Conservation (phyloP, 2,888 invertebrate species). For the Cephus nigrinus region DNA sequence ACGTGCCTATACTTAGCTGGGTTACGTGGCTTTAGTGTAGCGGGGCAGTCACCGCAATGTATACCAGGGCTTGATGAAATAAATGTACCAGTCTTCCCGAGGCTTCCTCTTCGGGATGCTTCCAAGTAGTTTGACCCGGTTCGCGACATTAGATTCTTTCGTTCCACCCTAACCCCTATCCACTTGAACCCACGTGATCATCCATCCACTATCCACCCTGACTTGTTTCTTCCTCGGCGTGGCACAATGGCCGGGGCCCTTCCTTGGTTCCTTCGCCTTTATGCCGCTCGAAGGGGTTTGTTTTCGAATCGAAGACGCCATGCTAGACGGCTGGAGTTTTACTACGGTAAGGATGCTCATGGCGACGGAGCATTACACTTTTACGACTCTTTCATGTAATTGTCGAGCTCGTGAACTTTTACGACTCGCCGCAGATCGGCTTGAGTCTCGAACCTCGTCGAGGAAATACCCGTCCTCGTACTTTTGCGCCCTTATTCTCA, state of each 20-base stretch:
- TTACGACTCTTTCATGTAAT: conserved; percentile 64
- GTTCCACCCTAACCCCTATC: conserved; percentile 1
- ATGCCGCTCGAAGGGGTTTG: conserved; percentile 12
- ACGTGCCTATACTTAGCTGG: too few relatives aligned
- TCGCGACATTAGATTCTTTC: conserved; percentile 13
- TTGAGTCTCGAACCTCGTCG: too few relatives aligned
- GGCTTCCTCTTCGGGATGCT: conserved; percentile 25
- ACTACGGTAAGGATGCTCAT: conserved; percentile 10
- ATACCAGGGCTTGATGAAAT: neutral
- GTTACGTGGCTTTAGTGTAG: too few relatives aligned
- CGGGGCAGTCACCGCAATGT: too few relatives aligned
- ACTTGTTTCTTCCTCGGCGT: neutral
- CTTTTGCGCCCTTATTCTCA: too few relatives aligned
- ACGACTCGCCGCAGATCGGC: conserved; percentile 52
- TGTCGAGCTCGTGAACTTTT: conserved; percentile 64
- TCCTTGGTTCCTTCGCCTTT: neutral
- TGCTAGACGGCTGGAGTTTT: too few relatives aligned
- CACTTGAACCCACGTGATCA: conserved; percentile 5
- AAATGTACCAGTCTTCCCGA: conserved; percentile 12
- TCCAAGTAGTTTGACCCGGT: conserved; percentile 21
- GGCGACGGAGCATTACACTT: conserved; percentile 55
- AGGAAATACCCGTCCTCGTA: too few relatives aligned
- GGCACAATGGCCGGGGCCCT: conserved; percentile 9
- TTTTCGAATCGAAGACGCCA: conserved; percentile 17
- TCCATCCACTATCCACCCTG: neutral